Evolutionary conservation across 2,113 vertebrate species (phyloP).

Genomic region (Psilopogon haemacephalus): DNA sequence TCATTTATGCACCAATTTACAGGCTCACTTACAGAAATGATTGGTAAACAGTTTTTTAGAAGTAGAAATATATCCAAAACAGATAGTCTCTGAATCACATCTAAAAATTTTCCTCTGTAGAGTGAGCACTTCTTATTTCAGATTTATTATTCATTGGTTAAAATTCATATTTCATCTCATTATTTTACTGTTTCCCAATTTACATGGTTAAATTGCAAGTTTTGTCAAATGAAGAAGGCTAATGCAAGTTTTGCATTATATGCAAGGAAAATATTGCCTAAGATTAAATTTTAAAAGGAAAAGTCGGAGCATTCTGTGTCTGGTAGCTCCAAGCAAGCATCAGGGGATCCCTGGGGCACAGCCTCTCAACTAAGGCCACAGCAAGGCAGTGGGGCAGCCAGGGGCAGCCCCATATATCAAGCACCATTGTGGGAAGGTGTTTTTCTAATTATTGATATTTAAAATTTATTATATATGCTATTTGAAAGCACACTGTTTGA

Average conservation of each 20-base stretch:
- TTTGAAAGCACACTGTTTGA: not conserved
- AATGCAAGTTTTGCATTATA: not conserved
- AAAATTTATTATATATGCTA: not conserved
- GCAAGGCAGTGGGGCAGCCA: not conserved
- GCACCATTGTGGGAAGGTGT: not conserved
- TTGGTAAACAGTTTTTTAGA: constrained; percentile 49
- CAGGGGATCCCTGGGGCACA: not conserved
- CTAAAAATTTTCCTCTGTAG: not conserved
- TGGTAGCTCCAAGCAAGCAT: not conserved
- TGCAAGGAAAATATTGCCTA: not conserved
- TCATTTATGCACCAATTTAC: constrained; percentile 59
- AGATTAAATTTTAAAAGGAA: not conserved
- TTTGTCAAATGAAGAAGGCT: not conserved
- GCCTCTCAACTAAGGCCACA: not conserved
- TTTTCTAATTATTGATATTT: not conserved
- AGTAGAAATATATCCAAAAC: constrained; percentile 14
- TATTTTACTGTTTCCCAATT: not conserved
- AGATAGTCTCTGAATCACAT: constrained; percentile 10
- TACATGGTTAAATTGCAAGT: not conserved
- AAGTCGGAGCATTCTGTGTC: not conserved
- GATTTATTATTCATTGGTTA: not conserved
- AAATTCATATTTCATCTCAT: not conserved
- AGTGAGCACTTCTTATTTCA: not conserved
- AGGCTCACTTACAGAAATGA: constrained; percentile 57
- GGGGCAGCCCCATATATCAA: not conserved